A percentile compares a stretch with the other conserved stretches of the same genome.
Conservation (phyloP, 2,888 invertebrate species). For the Harpalus rufipes region DNA sequence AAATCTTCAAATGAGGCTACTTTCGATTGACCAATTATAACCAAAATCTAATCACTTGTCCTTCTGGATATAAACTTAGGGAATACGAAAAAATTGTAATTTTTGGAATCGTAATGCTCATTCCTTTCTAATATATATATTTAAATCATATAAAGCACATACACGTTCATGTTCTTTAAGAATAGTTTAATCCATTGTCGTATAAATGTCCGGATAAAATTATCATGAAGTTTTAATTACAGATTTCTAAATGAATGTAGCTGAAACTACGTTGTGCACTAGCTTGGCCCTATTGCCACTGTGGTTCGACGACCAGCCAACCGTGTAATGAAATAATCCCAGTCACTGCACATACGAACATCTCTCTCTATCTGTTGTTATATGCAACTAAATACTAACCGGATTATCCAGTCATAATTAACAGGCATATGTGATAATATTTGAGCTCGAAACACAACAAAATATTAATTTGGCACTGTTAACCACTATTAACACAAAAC, state of each 20-base stretch:
- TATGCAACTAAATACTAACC: not conserved
- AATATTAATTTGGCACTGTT: not conserved
- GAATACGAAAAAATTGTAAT: too few species aligned
- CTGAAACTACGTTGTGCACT: conserved; percentile 14
- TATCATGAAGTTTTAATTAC: conserved; percentile 10
- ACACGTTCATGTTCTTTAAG: too few species aligned
- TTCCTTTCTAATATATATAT: too few species aligned
- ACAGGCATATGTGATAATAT: not conserved
- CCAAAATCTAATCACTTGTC: too few species aligned
- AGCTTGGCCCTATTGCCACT: conserved; percentile 25
- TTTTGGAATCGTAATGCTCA: too few species aligned
- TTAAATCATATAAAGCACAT: too few species aligned
- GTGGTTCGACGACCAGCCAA: conserved; percentile 50
- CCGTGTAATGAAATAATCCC: conserved; percentile 58
- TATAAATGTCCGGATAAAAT: conserved; percentile 1
- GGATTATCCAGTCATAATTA: conserved; percentile 34
- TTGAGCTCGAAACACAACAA: not conserved
- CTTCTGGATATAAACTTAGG: too few species aligned
- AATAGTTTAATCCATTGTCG: too few species aligned
- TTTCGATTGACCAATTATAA: too few species aligned
- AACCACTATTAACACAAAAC: too few species aligned
- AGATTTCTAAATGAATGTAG: conserved; percentile 36
- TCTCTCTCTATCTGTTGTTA: not conserved
- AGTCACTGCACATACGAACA: conserved; percentile 24
- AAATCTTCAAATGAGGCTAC: too few species aligned